Base-by-base conservation (phyloP, 2,797 vertebrate genomes). In the Zalophus californianus region DNA sequence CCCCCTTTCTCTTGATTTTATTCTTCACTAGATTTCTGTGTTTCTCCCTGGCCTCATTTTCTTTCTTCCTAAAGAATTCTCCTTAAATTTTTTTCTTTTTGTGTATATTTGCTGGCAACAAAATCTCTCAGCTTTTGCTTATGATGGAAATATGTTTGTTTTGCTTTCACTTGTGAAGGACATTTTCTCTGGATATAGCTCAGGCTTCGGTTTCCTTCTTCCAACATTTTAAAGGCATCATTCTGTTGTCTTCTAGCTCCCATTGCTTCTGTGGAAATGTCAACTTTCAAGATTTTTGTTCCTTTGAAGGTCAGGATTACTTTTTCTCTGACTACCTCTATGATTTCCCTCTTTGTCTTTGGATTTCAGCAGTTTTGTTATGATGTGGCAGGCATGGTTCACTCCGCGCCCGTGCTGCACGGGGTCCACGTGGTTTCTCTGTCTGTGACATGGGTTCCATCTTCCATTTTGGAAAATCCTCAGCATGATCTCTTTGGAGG, bases 361-460 rank as follows among this genome's bases (percentile, higher is more conserved):
- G 4, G 23, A 48, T 32, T 27, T 38, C 41, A 12, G 18, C 13
- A 1, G 9, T 4, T 62, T 48, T 15, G 1, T 14, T 35, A 7
- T 0, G 29, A 15, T 2, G 48, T 7, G 4, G 14, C 27, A 0
- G 62, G 60, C 2, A 3, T 6, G 2, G 3, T 15, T 41, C 6
- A 2, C 56, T n/a, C 20, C 1, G 0, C 0, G 9, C 41, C 25
- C 2, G 27, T 21, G 25, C 32, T 52, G 21, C 8, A 1, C 1
- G 56, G 3, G 77, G 13, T 5, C 11, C 23, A 4, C 4, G 3
- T 1, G 5, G 29, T 3, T 15, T 5, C 0, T 29, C 21, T 2
- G 5, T 29, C 75, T 5, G 0, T 13, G 21, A 11, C 15, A 7
- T 2, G 6, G 23, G 54, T 5, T 13, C 23, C 54, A 10, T 0